Base-by-base conservation (phyloP, 2,797 vertebrate genomes). In the Clarias pachynema region DNA sequence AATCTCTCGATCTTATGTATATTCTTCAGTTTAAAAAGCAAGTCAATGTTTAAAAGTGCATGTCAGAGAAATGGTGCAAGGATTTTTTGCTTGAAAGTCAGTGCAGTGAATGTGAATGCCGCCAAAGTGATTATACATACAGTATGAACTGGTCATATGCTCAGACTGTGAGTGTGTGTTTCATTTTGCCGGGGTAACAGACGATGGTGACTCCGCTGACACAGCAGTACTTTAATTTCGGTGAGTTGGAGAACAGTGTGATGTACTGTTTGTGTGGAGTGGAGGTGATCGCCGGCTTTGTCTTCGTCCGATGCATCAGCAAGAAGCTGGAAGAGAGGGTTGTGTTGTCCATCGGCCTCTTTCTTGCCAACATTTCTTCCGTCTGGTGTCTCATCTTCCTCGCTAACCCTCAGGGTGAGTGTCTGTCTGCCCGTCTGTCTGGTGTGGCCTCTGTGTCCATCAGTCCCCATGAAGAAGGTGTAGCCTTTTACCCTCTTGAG, bases 121-220 rank as follows among this genome's bases (percentile, higher is more conserved):
- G 20, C 20, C 18, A 77, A 2, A 24, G 12, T n/a, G 20, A 34
- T 24, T 37, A 60, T 78, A 15, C 20, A 34, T 78, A 34, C 4
- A 34, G 34, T 34, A 8, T 49, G 16, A 8, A 66, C 7, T 60
- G 20, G 7, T 31, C 53, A 14, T 74, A 14, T 53, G 26, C 44
- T n/a, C 2, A 4, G n/a, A 18, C 72, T 57, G 9, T 57, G 9
- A 60, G 56, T 74, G 26, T 77, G 63, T 40, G 44, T 29, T 74
- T 15, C 49, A 22, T 77, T 34, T 68, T 63, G 26, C 4, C 7
- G 18, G 1, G 24, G 4, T 69, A 40, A 5, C 88, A 96, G 96
- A 96, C 96, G 3, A 96, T 97, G 95, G 96, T 97, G 89, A 97
- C 96, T 2, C 96, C 96, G 0, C 68, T 97, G 88, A 97, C 96